phyloP scores from a whole-genome alignment of 2,888 invertebrate genomes.

The Dasysyrphus tricinctus region DNA sequence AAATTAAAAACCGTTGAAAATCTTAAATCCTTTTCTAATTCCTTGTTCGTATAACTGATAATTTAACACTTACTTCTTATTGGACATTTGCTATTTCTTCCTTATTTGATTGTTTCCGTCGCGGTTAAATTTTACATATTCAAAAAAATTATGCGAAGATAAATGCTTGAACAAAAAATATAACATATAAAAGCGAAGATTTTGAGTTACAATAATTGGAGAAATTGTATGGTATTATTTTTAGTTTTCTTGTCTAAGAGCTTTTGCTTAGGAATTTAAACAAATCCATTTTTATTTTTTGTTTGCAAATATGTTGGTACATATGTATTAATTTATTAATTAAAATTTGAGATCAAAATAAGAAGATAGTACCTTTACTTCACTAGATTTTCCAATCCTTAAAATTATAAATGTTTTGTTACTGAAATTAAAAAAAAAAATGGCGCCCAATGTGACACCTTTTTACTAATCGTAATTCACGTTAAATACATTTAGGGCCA shows the following conservation, averaged over 20 bases:
- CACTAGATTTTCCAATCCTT: too few species aligned
- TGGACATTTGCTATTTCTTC: slow-evolving; percentile 80
- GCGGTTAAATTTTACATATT: slow-evolving; percentile 37
- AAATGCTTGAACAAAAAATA: slow-evolving; percentile 1
- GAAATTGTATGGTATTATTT: neutral
- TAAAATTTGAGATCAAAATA: too few species aligned
- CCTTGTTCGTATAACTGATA: slow-evolving; percentile 52
- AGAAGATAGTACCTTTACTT: too few species aligned
- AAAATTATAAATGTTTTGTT: too few species aligned
- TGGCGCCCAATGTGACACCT: too few species aligned
- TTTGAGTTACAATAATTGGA: slow-evolving; percentile 63
- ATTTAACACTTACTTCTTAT: slow-evolving; percentile 68
- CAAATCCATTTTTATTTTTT: too few species aligned
- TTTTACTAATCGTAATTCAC: too few species aligned
- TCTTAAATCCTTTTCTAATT: slow-evolving; percentile 55
- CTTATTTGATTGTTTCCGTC: slow-evolving; percentile 83
- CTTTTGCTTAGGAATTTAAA: neutral
- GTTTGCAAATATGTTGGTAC: too few species aligned
- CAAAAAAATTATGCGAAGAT: slow-evolving; percentile 11
- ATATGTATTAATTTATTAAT: too few species aligned
- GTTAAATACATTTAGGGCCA: too few species aligned
- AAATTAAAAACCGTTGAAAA: slow-evolving; percentile 33
- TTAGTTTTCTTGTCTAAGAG: neutral
- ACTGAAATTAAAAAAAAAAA: too few species aligned
- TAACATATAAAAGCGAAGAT: slow-evolving; percentile 49